Base-by-base conservation (phyloP, 1,140 invertebrate genomes). In the Agrypnia vestita region DNA sequence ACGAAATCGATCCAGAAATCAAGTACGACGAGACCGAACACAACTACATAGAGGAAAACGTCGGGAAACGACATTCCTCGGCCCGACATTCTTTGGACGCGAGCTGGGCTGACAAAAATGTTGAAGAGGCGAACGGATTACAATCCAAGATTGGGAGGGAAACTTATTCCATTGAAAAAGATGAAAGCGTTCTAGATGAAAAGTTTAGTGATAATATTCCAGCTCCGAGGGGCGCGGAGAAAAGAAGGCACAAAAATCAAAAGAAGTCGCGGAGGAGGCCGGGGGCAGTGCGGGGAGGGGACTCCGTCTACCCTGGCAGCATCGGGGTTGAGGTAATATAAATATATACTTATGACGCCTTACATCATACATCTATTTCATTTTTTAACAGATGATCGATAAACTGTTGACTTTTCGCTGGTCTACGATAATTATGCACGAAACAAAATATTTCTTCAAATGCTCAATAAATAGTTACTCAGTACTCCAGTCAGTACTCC, bases 161-260 rank as follows among this genome's bases (percentile, higher is more conserved):
- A 69, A 67, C 47, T 77, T 64, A 43, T 51, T 43, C 55, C 49
- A 67, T 67, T 67, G 61, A 67, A 53, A 77, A 61, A 46, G 78
- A 74, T 44, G 56, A 61, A 73, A 64, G 59, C 47, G 4, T 17
- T 47, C 15, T 13, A 44, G 43, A 64, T 49, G 78, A 75, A 79
- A 79, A 75, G 17, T 44, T n/a, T 44, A 71, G 51, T 61, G 78
- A 74, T 25, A 56, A 64, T 64, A 62, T 59, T 47, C 12, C 25
- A 13, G 13, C 25, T 15, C 8, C 47, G 12, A 67, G 15, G 19
- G 49, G 19, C 17, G 6, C 71, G 6, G 80, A 82, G 13, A 79
- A 74, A 11, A 67, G 75, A 11, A 79, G 81, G 21, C 81, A 82
- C 35, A 82, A 80, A 56, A 72, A 82, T 73, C 81, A 80, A 59